Base-by-base conservation (phyloP, 2,888 invertebrate species). In the Xestia rhomboidea region DNA sequence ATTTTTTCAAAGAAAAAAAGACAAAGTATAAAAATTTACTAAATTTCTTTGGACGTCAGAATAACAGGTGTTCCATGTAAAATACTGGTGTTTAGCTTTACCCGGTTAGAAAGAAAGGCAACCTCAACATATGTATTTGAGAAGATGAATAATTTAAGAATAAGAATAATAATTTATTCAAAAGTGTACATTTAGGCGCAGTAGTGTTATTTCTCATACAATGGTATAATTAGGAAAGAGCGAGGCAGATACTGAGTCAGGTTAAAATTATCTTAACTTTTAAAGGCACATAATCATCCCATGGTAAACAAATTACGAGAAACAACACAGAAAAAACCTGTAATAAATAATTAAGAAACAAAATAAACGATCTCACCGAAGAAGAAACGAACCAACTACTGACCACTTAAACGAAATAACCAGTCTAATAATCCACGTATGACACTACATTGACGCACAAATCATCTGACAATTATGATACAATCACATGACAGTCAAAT, bases 401-500 rank as follows among this genome's bases (percentile, higher is more conserved):
- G 8, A 18, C 11, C 54, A 73, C 15, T 30, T 30, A 21, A 57
- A 46, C 1, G 18, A 11, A 6, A 46, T n/a, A 3, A 46, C 15
- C 8, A 34, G 13, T 27, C 15, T 41, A 67, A 27, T 51, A 30
- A 79, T 74, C 13, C 49, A 63, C 46, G n/a, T 13, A 57, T 13
- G 34, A 27, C 15, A 57, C 34, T 34, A 67, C 1, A 81, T 34
- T 18, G 63, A 51, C 54, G 21, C 30, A 64, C 24, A 15, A n/a
- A 34, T 67, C 27, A 57, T 34, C 79, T 64, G 34, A 79, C 77
- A 62, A 27, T 67, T 49, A 27, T 34, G 24, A 73, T 67, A 69
- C 34, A 62, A 34, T 66, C 68, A 79, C 68, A 70, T 79, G 69
- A 70, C 62, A 44, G 21, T 67, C 49, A 46, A 79, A 79, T 79